Evolutionary conservation across 2,888 invertebrate genomes (phyloP), one percentile per base, ranked within the genome.

Genomic region (Machimus rusticus): DNA sequence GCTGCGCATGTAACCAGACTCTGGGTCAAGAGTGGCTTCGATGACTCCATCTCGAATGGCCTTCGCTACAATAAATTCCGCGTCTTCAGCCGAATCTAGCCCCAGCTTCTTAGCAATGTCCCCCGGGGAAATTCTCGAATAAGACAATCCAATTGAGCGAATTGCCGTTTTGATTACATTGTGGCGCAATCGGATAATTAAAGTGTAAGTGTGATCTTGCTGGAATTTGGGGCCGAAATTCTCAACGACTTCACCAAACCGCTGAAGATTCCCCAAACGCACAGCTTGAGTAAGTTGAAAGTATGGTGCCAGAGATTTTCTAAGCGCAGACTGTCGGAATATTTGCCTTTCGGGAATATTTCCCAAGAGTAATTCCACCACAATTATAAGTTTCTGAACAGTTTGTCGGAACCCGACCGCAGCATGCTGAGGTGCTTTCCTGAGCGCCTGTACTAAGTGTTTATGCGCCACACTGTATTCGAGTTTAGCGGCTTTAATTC

Each of bases 141-240:
- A 99, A 0, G 99, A 99, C 39, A 98, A 93, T 1, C 98, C 99
- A 92, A 99, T 99, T 82, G 98, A 97, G 55, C 99, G 95, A 86
- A 99, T 97, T 0, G 99, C 99, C 14, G 99, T 99, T 93, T 99
- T 99, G 91, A 99, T 99, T 0, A 99, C 99, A 93, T 99, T 99
- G 92, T 99, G 99, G 86, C 99, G 95, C 87, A 99, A 94, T 89
- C 99, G 96, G 78, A 99, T 94, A 90, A 99, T 99, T 88, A 99
- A 93, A 34, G 99, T 99, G 90, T 98, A 98, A 0, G 99, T 99
- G 91, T 98, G 97, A 93, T 99, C 99, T 89, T 94, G 94, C 89
- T 98, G 96, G 92, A 99, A 99, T 92, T 98, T 97, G 0, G 96
- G 96, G 0, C 98, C 97, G 93, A 96, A 98, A 91, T 97, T 97